Evolutionary conservation across 2,888 invertebrate species (phyloP).

Genomic region (Philereme transversata): DNA sequence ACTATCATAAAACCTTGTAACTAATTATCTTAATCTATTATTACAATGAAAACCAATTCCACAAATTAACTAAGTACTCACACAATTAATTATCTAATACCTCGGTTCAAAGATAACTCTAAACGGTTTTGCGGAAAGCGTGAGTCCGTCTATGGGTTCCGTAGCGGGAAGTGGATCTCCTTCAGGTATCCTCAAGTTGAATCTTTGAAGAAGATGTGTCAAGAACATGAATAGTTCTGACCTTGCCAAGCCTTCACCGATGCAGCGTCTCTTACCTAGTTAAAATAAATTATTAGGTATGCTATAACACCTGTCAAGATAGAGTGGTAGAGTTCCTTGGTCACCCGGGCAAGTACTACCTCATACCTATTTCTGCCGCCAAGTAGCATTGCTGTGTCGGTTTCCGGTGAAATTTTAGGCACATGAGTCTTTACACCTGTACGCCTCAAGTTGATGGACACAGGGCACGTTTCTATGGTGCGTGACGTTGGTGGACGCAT

Average conservation of each 20-base stretch:
- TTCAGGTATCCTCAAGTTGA: constrained; percentile 67
- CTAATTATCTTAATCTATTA: neutral
- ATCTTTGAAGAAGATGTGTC: constrained; percentile 89
- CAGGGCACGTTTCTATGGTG: too few species aligned
- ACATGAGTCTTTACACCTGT: too few species aligned
- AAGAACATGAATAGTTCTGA: constrained; percentile 91
- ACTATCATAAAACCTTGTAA: neutral
- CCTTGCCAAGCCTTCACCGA: constrained; percentile 89
- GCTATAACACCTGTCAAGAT: too few species aligned
- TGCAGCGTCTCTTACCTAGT: constrained; percentile 90
- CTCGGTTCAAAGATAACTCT: constrained; percentile 67
- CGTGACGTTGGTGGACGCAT: too few species aligned
- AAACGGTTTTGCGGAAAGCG: constrained; percentile 83
- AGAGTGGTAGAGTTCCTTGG: too few species aligned
- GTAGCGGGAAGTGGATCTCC: constrained; percentile 68
- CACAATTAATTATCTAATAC: constrained; percentile 2
- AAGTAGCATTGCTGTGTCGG: too few species aligned
- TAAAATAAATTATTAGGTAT: constrained; percentile 6
- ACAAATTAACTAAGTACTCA: neutral
- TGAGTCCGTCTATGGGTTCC: constrained; percentile 82
- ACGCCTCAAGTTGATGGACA: too few species aligned
- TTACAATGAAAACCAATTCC: neutral
- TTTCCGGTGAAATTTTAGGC: too few species aligned
- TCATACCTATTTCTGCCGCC: too few species aligned
- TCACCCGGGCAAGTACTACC: too few species aligned